A percentile compares a stretch with the other conserved stretches of the same genome.
Evolutionary conservation across 2,113 vertebrate species (phyloP).

Genomic region (Synchiropus splendidus): DNA sequence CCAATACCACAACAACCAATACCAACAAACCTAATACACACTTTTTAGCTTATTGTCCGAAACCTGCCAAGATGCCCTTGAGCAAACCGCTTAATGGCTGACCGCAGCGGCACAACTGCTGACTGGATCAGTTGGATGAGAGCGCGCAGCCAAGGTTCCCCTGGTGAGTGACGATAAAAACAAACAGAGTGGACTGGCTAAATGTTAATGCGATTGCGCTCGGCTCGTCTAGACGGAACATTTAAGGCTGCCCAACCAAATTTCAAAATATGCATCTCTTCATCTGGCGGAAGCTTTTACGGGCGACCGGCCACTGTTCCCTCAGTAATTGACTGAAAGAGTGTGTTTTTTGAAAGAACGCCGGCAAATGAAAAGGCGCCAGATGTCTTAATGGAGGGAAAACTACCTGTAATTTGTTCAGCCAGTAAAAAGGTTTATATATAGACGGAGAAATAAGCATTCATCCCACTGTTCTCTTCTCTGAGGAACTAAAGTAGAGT

Average conservation of each 20-base stretch:
- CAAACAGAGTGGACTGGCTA: constrained; percentile 17
- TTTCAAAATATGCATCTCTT: constrained; percentile 23
- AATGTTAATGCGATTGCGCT: constrained; percentile 43
- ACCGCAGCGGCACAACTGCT: constrained; percentile 12
- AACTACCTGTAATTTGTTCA: constrained; percentile 58
- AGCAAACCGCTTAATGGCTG: constrained; percentile 29
- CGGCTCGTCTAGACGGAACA: constrained; percentile 17
- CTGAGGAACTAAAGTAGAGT: constrained; percentile 17
- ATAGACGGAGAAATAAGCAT: constrained; percentile 23
- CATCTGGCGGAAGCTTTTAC: constrained; percentile 36
- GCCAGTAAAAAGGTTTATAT: constrained; percentile 61
- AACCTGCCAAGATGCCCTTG: constrained; percentile 23
- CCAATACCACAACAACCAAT: too few species aligned
- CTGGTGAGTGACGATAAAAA: constrained; percentile 20
- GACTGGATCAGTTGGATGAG: constrained; percentile 17
- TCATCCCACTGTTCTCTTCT: constrained; percentile 1
- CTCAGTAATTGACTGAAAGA: constrained; percentile 13
- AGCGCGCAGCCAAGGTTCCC: constrained; percentile 13
- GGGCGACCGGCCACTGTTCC: constrained; percentile 12
- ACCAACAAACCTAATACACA: too few species aligned
- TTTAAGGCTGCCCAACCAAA: constrained; percentile 17
- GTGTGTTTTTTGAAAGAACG: constrained; percentile 14
- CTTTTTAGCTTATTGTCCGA: too few species aligned
- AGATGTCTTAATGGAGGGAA: constrained; percentile 33
- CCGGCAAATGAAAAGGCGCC: constrained; percentile 26